Base-by-base conservation (phyloP, 2,888 invertebrate genomes). In the Leuctra nigra region DNA sequence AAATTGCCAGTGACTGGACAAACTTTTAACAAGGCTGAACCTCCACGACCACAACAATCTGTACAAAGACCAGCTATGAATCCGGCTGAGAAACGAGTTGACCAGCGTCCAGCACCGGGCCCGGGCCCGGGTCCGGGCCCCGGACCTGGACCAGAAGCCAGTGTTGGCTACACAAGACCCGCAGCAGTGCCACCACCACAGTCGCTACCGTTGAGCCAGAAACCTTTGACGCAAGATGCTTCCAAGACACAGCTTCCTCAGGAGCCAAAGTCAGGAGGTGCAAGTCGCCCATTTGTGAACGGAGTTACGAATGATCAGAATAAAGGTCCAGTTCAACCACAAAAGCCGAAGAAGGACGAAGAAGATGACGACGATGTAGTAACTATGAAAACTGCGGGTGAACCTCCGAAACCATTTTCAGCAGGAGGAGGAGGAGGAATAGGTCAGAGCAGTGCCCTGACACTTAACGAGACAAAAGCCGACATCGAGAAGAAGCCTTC, bases 301-400 rank as follows among this genome's bases (percentile, higher is more conserved):
- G 25, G 24, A 47, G 25, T 24, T 6, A 9, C 47, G 14, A 47
- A 47, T 24, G 25, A 25, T 7, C 47, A 47, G 29, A 16, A 47
- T n/a, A n/a, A n/a, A n/a, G n/a, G n/a, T n/a, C n/a, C n/a, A n/a
- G n/a, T n/a, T n/a, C 41, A 18, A 22, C n/a, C 33, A 4, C 33
- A 33, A 35, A 50, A 50, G 14, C 2, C 16, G 13, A 50, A 33
- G 9, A 50, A 50, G 22, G 20, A 4, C 9, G 50, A 50, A n/a
- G 50, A 50, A 50, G 50, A 50, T 33, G 50, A 50, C 20, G 50
- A 50, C 18, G 35, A 50, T 18, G 50, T 50, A 23, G 23, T 44
- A 23, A 44, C 23, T 7, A n/a, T 6, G n/a, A n/a, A 20, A 44
- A n/a, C 2, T 9, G 44, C 22, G 1, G 22, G 22, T 7, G 44